Conservation (phyloP, 2,888 invertebrate species). For the Zele albiditarsus region DNA sequence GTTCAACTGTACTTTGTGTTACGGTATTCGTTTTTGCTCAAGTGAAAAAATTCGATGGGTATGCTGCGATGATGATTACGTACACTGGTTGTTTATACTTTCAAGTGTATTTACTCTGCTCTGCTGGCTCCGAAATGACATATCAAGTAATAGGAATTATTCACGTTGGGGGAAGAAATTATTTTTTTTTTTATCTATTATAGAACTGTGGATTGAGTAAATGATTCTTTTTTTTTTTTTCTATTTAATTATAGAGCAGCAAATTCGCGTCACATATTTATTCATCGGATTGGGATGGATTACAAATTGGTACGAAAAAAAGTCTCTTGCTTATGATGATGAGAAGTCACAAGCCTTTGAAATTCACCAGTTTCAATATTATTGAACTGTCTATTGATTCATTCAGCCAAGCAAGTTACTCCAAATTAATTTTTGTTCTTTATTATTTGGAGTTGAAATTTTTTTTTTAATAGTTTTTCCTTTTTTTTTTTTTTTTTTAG, state of each 20-base stretch:
- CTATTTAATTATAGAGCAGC: constrained; percentile 37
- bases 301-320: constrained; percentile 38
- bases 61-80: constrained; percentile 41
- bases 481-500: background rate
- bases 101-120: constrained; percentile 60
- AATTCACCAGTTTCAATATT: constrained; percentile 39
- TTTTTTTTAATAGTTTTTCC: background rate
- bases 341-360: constrained; percentile 39
- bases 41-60: constrained; percentile 39
- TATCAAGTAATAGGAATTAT: constrained; percentile 47
- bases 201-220: background rate
- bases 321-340: constrained; percentile 46
- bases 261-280: constrained; percentile 44
- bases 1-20: constrained; percentile 48
- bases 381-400: constrained; percentile 46
- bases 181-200: background rate
- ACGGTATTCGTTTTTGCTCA: constrained; percentile 46
- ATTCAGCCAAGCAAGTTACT: constrained; percentile 41
- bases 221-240: background rate
- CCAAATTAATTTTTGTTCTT: background rate
- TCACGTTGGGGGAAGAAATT: background rate
- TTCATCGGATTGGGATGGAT: constrained; percentile 41
- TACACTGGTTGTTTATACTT: constrained; percentile 47
- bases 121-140: constrained; percentile 60
- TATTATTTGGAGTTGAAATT: background rate